phyloP scores from a whole-genome alignment of 2,797 vertebrate species.

The Nasua narica region DNA sequence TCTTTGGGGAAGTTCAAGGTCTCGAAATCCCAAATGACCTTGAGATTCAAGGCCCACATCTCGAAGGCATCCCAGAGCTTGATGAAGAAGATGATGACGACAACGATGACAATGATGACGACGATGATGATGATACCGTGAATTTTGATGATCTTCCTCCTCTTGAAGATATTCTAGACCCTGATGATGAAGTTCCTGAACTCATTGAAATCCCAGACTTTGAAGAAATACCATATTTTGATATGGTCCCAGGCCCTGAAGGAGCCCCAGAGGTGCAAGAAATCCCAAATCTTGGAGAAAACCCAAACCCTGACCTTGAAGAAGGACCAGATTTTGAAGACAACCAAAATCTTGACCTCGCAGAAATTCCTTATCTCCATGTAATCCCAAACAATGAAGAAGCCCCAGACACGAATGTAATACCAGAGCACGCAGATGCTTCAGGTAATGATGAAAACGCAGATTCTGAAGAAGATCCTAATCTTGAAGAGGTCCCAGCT shows the following conservation, averaged over 20 bases:
- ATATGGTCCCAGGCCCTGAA: constrained; percentile 42
- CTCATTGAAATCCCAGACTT: constrained; percentile 34
- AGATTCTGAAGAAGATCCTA: constrained; percentile 25
- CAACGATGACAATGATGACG: background rate
- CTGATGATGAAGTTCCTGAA: constrained; percentile 38
- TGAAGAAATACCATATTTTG: constrained; percentile 57
- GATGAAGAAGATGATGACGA: constrained; percentile 17
- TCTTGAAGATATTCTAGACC: constrained; percentile 57
- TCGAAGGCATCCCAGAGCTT: constrained; percentile 45
- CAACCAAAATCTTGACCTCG: constrained; percentile 9
- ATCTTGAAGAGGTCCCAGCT: background rate
- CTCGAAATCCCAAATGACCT: constrained; percentile 45
- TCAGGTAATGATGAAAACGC: background rate
- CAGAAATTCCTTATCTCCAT: constrained; percentile 54
- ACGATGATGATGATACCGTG: background rate
- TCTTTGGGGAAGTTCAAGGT: constrained; percentile 34
- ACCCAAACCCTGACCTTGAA: background rate
- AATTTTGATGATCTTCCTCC: constrained; percentile 58
- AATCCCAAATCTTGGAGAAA: background rate
- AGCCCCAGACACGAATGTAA: background rate
- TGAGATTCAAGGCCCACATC: constrained; percentile 33
- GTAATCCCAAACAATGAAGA: constrained; percentile 27
- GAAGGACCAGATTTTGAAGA: constrained; percentile 53
- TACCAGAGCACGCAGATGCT: background rate
- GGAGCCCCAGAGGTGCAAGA: background rate